Base-by-base conservation (phyloP, 2,888 invertebrate genomes). In the Willowsia nigromaculata region DNA sequence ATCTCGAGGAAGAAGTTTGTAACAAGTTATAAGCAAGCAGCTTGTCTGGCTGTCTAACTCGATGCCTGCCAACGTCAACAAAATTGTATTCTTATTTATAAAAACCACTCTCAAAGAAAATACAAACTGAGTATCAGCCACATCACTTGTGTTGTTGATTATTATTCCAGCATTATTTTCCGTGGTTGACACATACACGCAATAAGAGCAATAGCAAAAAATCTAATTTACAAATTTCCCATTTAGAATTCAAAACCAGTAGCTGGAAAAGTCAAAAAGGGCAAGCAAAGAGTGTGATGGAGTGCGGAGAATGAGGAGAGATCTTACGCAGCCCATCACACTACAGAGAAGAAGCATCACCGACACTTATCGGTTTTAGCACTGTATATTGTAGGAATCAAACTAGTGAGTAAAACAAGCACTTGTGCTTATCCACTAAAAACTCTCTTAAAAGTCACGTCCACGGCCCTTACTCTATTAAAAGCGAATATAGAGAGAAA, bases 201-300 rank as follows among this genome's bases (percentile, higher is more conserved):
- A 43, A 68, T 15, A 68, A 40, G 40, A 68, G 11, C 22, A 25
- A 15, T 9, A 80, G 56, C 40, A 85, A 85, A 81, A 86, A 68
- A 86, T 81, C 62, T 43, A 81, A 80, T 80, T 86, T 86, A 86
- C 86, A 65, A 65, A 80, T 53, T 71, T 85, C 40, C 71, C 80
- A 84, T 71, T 85, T 85, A 59, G 25, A 85, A 85, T 89, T 80
- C 89, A 89, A 89, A 78, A 81, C 85, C 89, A 82, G 89, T 89
- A 89, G 89, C 89, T 53, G 25, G 59, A 88, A 83, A 88, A 85
- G 71, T 84, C 71, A 74, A 84, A 84, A 56, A 30, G 74, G 81
- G 59, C 56, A 59, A 40, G 56, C 25, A 13, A 47, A 68, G 74
- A 27, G 47, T 47, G 53, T 71, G 74, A 43, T 74, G 53, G 53